Conservation (phyloP, 2,113 vertebrate species). For the Papio anubis region DNA sequence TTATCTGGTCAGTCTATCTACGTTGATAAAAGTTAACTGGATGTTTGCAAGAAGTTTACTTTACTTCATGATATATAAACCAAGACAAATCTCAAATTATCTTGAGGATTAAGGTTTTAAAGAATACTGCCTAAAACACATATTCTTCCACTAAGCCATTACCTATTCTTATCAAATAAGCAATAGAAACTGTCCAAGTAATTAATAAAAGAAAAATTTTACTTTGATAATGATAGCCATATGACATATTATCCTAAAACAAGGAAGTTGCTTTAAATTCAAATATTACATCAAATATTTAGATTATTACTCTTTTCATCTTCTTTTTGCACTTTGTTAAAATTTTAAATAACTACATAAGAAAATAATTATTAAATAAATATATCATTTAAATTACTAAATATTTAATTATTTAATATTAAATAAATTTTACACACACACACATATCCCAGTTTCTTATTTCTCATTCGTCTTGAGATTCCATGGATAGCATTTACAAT, state of each 20-base stretch:
- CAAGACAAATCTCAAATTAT: slow-evolving; percentile 1
- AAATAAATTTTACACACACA: neutral
- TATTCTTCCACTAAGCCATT: neutral
- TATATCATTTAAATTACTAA: neutral
- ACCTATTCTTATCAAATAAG: slow-evolving; percentile 31
- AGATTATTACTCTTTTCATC: neutral
- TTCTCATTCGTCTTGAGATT: neutral
- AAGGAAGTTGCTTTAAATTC: neutral
- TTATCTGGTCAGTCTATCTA: neutral
- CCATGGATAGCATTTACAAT: neutral
- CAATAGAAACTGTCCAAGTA: neutral
- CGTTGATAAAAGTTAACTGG: neutral
- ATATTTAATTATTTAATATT: too few species aligned
- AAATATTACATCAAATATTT: neutral
- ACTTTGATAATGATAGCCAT: neutral
- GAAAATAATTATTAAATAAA: neutral
- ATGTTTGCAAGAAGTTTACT: slow-evolving; percentile 20
- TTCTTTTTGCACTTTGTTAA: neutral
- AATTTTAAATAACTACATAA: neutral
- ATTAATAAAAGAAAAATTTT: neutral
- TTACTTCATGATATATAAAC: slow-evolving; percentile 31
- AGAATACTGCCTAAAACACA: neutral
- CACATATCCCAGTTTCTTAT: neutral
- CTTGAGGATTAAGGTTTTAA: neutral
- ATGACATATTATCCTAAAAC: neutral